Evolutionary conservation across 2,888 invertebrate genomes (phyloP).

Genomic region (Sycophila texana): DNA sequence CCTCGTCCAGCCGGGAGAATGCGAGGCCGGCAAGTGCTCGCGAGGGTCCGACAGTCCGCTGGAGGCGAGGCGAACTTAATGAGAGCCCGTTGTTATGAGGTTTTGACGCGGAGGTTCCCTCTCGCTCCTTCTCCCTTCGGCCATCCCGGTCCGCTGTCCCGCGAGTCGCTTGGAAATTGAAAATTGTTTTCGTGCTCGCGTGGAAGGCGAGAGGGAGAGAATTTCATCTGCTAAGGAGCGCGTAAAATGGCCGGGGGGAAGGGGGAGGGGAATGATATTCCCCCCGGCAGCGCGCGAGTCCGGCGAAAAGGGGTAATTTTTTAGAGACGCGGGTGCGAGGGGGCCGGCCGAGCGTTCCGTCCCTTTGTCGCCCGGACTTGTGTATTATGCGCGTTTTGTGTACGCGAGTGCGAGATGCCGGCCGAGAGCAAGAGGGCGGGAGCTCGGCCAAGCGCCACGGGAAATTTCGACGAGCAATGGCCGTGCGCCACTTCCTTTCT

Average conservation of each 20-base stretch:
- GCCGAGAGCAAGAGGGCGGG: not conserved
- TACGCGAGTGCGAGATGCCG: not conserved
- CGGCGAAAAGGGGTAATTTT: constrained; percentile 41
- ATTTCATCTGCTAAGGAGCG: constrained; percentile 56
- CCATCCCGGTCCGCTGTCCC: not conserved
- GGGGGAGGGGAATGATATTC: constrained; percentile 52
- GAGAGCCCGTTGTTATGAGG: constrained; percentile 57
- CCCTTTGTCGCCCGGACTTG: constrained; percentile 30
- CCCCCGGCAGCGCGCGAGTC: constrained; percentile 20
- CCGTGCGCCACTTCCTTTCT: not conserved
- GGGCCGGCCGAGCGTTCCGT: not conserved
- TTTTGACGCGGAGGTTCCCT: constrained; percentile 42
- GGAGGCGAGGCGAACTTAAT: constrained; percentile 57
- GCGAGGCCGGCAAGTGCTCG: constrained; percentile 1
- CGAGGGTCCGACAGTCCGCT: constrained; percentile 54
- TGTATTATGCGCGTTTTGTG: not conserved
- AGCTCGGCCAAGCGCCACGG: not conserved
- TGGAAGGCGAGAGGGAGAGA: constrained; percentile 14
- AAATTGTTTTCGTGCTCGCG: constrained; percentile 54
- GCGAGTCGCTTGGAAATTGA: constrained; percentile 51
- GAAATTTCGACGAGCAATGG: not conserved
- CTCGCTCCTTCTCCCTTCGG: too few relatives aligned
- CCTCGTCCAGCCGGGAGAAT: constrained; percentile 1
- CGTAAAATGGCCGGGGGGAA: constrained; percentile 41
- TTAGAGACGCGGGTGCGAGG: constrained; percentile 35